These are phyloP conservation scores for Micronycteris hirsuta DNA, from an alignment of 2,113 vertebrate species.

Conservation along the genomic window DNA sequence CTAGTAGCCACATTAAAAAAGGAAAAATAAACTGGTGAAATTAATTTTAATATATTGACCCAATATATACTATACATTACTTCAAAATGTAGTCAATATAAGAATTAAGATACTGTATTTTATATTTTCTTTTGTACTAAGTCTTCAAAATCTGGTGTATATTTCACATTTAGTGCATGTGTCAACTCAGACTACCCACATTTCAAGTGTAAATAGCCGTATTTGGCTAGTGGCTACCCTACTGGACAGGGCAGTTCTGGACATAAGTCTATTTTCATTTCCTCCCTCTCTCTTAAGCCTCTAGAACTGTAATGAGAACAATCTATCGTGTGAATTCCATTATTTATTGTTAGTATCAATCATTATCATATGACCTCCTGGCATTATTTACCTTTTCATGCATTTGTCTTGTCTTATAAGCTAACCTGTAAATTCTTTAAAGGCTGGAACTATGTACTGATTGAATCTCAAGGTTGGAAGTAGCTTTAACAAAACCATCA, in stretches of 20 bases:
- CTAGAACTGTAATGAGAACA: not conserved
- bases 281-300: not conserved
- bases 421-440: slow-evolving; percentile 6
- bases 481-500: not conserved
- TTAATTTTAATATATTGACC: not conserved
- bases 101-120: slow-evolving; percentile 2
- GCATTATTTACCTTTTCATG: not conserved
- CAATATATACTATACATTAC: not conserved
- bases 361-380: not conserved
- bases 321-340: not conserved
- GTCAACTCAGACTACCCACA: not conserved
- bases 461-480: not conserved
- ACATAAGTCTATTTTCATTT: not conserved
- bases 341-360: not conserved
- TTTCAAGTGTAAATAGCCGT: not conserved
- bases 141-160: not conserved
- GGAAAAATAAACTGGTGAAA: not conserved
- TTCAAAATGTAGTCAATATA: not conserved
- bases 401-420: not conserved
- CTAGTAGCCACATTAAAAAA: not conserved
- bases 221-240: not conserved
- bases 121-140: not conserved
- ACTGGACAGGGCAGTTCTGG: not conserved
- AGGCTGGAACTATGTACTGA: not conserved
- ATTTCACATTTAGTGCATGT: not conserved